These are phyloP conservation scores for Chiroxiphia lanceolata DNA, from an alignment of 2,797 vertebrate species.

Conservation along the genomic window DNA sequence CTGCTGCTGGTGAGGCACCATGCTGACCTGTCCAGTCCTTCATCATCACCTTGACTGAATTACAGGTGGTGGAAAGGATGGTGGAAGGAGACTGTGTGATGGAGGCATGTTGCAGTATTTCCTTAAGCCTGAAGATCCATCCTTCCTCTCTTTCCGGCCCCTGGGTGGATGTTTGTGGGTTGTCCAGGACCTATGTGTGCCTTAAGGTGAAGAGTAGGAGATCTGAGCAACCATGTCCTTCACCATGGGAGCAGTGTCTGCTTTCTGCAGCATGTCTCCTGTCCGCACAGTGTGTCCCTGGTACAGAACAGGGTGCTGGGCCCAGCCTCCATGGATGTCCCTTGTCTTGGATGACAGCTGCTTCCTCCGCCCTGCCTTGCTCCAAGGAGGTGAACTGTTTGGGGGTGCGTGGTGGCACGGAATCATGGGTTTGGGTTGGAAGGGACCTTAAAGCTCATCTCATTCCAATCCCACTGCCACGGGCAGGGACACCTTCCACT, in stretches of 20 bases:
- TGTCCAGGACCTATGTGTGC: neutral
- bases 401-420: neutral
- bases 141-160: neutral
- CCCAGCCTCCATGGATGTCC: neutral
- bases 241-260: neutral
- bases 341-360: neutral
- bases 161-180: neutral
- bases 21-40: accelerated
- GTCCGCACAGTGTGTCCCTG: accelerated
- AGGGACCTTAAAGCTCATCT: neutral
- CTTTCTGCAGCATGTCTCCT: neutral
- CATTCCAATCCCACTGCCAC: neutral
- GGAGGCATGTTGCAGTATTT: neutral
- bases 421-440: neutral
- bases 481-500: neutral
- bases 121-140: neutral
- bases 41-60: neutral
- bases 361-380: neutral
- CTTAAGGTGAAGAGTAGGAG: neutral
- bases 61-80: neutral
- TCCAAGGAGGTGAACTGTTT: neutral
- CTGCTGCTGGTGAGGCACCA: neutral
- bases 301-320: neutral
- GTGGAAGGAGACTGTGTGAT: neutral
- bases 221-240: neutral